Base-by-base conservation (phyloP, 2,888 invertebrate genomes). In the Agelastica alni region DNA sequence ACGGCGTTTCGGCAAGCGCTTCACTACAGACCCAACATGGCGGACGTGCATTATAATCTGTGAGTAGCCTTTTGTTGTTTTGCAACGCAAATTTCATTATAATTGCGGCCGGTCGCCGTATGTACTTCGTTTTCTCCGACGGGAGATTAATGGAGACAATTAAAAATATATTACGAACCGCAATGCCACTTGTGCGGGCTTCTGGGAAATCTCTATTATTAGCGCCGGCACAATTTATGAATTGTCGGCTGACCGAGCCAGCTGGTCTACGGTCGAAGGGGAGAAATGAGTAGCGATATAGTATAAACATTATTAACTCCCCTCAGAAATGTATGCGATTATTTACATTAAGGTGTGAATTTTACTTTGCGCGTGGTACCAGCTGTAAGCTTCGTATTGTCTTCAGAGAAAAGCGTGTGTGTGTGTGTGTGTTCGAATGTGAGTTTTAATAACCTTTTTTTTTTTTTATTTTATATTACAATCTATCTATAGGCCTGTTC, bases 31-130 rank as follows among this genome's bases (percentile, higher is more conserved):
- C 90, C 92, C 69, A 97, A 96, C 80, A 97, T 97, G 96, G 97
- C 97, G 55, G 98, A 98, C 79, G 96, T 96, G 57, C 96, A 97
- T 82, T 98, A 97, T 79, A 98, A 98, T 81, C 83, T 96, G 96
- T 96, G 80, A 93, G 96, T 93, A 77, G 60, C 45, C 43, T 60
- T 46, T 60, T 58, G 49, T 60, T 61, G 47, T 56, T 53, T 56
- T 56, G 55, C 53, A 58, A 52, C 42, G 41, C 54, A 64, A 61
- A 61, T 61, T 56, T 56, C 60, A 43, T 62, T 63, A 58, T 66
- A 59, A 65, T 62, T 56, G 59, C 60, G 59, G 56, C 49, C 42
- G 48, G 31, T 18, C 10, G 37, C 37, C 18, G 37, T 37, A 20
- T 26, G 9, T 49, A 46, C 52, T 56, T 36, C 52, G 39, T 53